These are phyloP conservation scores for Theristicus caerulescens DNA, from an alignment of 2,113 vertebrate species.

Conservation along the genomic window DNA sequence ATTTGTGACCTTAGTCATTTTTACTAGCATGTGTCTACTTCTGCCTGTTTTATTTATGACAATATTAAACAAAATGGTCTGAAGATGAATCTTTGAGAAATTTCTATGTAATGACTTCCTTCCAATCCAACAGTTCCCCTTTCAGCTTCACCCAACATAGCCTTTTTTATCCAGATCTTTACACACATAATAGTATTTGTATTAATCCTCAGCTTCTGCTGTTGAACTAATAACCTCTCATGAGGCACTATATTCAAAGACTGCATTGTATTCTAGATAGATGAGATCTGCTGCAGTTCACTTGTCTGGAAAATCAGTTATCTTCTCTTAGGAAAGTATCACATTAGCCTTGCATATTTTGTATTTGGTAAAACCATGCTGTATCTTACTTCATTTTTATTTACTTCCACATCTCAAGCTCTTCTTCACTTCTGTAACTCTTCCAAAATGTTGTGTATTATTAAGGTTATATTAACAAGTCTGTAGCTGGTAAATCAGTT, in stretches of 20 bases:
- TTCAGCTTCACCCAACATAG: neutral
- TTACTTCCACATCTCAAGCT: neutral
- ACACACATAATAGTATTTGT: neutral
- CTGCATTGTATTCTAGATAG: neutral
- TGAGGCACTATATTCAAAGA: neutral
- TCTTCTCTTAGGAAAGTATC: neutral
- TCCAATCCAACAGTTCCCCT: neutral
- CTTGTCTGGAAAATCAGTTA: constrained; percentile 60
- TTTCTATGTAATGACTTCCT: neutral
- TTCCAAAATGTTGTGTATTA: neutral
- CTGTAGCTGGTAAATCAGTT: neutral
- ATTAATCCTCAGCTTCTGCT: neutral
- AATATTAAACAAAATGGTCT: neutral
- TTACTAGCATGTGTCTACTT: neutral
- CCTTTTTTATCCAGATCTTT: neutral
- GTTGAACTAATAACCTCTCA: constrained; percentile 7
- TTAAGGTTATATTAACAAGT: neutral
- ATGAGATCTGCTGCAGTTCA: constrained; percentile 42
- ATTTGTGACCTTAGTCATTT: neutral
- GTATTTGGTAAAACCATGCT: neutral
- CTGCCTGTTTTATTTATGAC: neutral
- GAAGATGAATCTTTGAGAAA: neutral
- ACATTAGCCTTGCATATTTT: neutral
- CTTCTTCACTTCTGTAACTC: neutral
- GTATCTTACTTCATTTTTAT: neutral